Evolutionary conservation across 2,888 invertebrate species (phyloP), one percentile per base, ranked within the genome.

Genomic region (Heliconius erato): DNA sequence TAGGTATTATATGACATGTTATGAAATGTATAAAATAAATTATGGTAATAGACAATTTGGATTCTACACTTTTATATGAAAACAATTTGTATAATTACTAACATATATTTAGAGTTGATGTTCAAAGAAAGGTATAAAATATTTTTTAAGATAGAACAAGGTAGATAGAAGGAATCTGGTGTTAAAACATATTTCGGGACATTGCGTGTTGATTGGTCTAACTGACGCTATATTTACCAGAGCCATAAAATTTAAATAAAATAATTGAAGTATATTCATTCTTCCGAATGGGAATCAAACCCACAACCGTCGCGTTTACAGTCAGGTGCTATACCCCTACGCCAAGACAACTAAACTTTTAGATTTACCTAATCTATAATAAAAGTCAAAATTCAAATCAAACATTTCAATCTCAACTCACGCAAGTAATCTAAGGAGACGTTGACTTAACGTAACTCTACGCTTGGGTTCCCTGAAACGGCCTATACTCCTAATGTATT

Each of bases 381-480:
- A 67, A 28, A 16, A 28, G 28, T 67, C 28, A 19, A 28, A 67
- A 67, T 67, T 67, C 67, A 14, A 67, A 67, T 28, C n/a, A 76
- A 65, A 63, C 40, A 63, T 35, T 65, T 40, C 63, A n/a, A 40
- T 63, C 63, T 63, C 9, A 23, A 40, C 26, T 67, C 40, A 74
- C 19, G 12, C 40, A 35, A 68, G 74, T 76, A 59, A 69, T 59
- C 3, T 19, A 28, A 71, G 40, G 26, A 71, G 63, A 81, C 59
- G 69, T 76, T 76, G 54, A 80, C 63, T 63, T 81, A 81, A 69
- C 69, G 81, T 77, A 81, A 77, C 44, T 77, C 44, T 40, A 81
- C 71, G 28, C 71, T 63, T 5, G 63, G 76, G 44, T 77, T 77
- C 77, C 77, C 40, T 76, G 54, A 49, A 63, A 71, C 32, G 63